Percentiles rank a stretch among this genome's conserved stretches.
phyloP scores from a whole-genome alignment of 2,797 vertebrate species.

The Pangasius sanitwongsei region DNA sequence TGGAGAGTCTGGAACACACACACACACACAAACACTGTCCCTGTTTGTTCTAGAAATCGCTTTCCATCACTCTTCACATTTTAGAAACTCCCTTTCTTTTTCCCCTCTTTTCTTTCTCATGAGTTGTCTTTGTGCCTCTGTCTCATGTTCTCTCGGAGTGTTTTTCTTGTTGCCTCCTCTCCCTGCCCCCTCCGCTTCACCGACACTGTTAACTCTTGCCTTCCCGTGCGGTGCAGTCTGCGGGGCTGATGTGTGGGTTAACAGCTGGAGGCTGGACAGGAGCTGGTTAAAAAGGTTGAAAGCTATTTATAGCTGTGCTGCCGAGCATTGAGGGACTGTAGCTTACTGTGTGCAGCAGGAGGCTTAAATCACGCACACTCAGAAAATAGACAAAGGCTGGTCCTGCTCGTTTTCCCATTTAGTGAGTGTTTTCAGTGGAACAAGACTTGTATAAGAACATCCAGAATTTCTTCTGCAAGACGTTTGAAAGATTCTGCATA shows the following conservation, averaged over 20 bases:
- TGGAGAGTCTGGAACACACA: not conserved
- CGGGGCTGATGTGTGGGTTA: not conserved
- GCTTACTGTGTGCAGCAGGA: not conserved
- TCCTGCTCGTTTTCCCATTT: not conserved
- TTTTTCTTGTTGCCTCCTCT: not conserved
- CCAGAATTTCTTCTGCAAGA: not conserved
- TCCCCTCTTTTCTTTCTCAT: not conserved
- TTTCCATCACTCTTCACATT: constrained; percentile 1
- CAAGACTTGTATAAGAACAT: not conserved
- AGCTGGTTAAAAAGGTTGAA: constrained; percentile 16
- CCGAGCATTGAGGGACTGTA: not conserved
- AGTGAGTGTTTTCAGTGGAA: not conserved
- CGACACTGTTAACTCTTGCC: not conserved
- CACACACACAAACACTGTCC: not conserved
- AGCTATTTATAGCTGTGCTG: constrained; percentile 24
- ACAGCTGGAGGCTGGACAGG: constrained; percentile 24
- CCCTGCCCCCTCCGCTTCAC: not conserved
- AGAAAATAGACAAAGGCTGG: not conserved
- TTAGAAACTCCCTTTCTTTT: constrained; percentile 1
- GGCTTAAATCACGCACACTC: not conserved
- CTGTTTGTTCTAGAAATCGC: constrained; percentile 1
- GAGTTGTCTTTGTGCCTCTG: constrained; percentile 30
- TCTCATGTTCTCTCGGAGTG: not conserved
- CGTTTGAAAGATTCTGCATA: not conserved
- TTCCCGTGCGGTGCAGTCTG: not conserved